Base-by-base conservation (phyloP, 1,140 invertebrate genomes). In the Anastrepha ludens region DNA sequence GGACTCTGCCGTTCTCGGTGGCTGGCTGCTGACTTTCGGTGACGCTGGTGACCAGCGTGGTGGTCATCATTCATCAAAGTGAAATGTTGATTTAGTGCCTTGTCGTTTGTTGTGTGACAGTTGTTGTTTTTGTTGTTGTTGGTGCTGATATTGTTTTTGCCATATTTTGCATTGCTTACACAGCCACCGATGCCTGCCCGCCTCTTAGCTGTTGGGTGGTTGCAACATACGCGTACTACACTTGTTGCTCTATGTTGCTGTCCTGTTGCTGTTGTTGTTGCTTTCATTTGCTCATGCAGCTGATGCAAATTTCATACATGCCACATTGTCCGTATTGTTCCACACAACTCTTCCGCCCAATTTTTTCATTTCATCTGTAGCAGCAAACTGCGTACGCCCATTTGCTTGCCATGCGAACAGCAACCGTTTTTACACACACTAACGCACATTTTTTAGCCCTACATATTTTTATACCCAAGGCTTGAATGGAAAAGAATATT, bases 41-140 rank as follows among this genome's bases (percentile, higher is more conserved):
- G 64, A 55, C 67, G 59, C 59, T 87, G 44, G 62, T 78, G 87
- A 47, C 86, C 86, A 74, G 39, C 44, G 58, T 60, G 59, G 74
- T 81, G 78, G 87, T 88, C 87, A 88, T 88, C 87, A 88, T 88
- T 88, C 87, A 88, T 88, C 87, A 88, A 67, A 88, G 87, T 86
- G 85, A 87, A 81, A 81, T 81, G 74, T 81, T 81, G 74, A 81
- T 81, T 81, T 81, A 81, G 74, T 81, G 74, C 74, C 74, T 81
- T 81, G 74, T 81, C 74, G 41, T 81, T 81, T 81, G 74, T 81
- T 81, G 74, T 81, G 47, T 81, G 74, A 55, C 74, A 81, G 74
- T 55, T 81, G n/a, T 81, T 81, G 44, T 81, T 55, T 44, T 50
- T 55, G 74, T 55, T 55, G 47, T 55, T 62, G 9, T 62, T 6